phyloP scores from a whole-genome alignment of 1,140 invertebrate genomes.

The Musca vetustissima region DNA sequence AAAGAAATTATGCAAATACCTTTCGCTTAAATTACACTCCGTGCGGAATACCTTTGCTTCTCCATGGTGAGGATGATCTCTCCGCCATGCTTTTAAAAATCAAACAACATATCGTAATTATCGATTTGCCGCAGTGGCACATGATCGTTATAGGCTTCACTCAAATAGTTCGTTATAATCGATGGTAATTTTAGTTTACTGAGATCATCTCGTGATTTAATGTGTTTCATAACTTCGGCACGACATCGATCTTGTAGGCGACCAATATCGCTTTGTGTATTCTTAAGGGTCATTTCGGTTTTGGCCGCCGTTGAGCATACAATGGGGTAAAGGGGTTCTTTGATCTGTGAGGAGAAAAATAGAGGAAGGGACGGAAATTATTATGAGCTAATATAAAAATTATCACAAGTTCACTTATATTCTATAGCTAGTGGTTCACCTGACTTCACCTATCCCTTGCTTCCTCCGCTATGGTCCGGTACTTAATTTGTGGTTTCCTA shows the following conservation, averaged over 20 bases:
- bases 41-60: neutral
- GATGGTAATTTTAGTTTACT: constrained; percentile 57
- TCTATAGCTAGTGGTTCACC: too few relatives aligned
- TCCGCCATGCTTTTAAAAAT: constrained; percentile 36
- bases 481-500: too few relatives aligned
- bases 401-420: too few relatives aligned
- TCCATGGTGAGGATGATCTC: too few relatives aligned
- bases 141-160: constrained; percentile 55
- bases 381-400: too few relatives aligned
- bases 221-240: constrained; percentile 59
- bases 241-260: constrained; percentile 69
- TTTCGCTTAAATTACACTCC: too few relatives aligned
- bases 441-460: too few relatives aligned
- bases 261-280: constrained; percentile 63
- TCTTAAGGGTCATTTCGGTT: constrained; percentile 69
- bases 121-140: constrained; percentile 48
- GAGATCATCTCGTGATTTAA: constrained; percentile 55
- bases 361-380: neutral
- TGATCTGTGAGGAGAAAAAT: constrained; percentile 34
- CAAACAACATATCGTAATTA: constrained; percentile 52
- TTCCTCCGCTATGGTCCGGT: too few relatives aligned
- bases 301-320: constrained; percentile 75
- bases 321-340: constrained; percentile 69
- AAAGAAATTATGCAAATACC: too few relatives aligned
- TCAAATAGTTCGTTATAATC: constrained; percentile 58